Evolutionary conservation across 2,888 invertebrate species (phyloP).

Genomic region (Ametastegia equiseti): DNA sequence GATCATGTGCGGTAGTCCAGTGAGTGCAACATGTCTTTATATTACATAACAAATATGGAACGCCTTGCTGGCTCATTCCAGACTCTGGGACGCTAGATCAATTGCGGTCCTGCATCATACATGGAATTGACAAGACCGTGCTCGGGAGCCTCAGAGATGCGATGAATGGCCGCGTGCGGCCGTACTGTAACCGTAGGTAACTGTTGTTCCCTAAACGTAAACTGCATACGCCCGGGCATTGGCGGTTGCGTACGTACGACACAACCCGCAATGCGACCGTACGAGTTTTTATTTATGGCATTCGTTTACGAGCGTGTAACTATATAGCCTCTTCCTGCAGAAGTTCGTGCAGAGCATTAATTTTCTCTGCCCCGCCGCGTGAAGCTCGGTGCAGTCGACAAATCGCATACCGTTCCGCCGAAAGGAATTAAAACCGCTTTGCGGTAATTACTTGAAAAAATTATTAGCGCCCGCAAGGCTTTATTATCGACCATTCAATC

Average conservation of each 20-base stretch:
- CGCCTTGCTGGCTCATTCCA: not conserved
- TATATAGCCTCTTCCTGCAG: not conserved
- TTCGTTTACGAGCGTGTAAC: not conserved
- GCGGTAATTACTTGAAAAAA: not conserved
- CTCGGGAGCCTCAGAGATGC: not conserved
- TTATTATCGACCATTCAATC: not conserved
- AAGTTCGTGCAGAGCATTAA: not conserved
- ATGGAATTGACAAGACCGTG: not conserved
- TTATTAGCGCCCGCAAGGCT: too few relatives aligned
- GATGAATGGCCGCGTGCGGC: not conserved
- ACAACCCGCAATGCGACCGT: slow-evolving; percentile 1
- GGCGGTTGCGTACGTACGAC: not conserved
- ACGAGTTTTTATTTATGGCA: slow-evolving; percentile 7
- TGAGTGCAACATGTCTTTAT: not conserved
- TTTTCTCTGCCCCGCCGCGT: not conserved
- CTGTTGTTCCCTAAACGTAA: slow-evolving; percentile 41
- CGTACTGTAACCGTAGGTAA: slow-evolving; percentile 40
- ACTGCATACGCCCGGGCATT: slow-evolving; percentile 9
- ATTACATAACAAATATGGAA: not conserved
- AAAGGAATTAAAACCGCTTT: too few relatives aligned
- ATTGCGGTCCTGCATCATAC: not conserved
- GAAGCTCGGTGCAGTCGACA: too few relatives aligned
- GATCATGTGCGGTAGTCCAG: not conserved
- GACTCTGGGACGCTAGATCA: not conserved
- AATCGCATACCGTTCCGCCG: too few relatives aligned